Conservation (phyloP, 1,140 invertebrate species). For the Papilio polyxenes region DNA sequence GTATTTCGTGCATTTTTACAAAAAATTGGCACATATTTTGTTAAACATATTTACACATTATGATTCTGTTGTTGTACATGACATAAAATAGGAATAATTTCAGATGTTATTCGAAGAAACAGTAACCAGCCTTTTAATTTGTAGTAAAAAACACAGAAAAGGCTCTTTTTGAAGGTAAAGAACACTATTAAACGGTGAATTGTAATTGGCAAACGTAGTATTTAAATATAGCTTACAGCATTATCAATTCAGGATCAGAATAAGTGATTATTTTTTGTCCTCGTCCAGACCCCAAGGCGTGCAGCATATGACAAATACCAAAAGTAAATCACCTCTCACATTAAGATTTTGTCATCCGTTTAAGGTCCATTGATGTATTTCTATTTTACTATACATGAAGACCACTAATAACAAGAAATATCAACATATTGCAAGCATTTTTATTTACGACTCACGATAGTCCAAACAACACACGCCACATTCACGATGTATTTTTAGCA, state of each 20-base stretch:
- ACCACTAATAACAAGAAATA: slow-evolving; percentile 66
- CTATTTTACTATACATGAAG: slow-evolving; percentile 63
- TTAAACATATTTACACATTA: background rate
- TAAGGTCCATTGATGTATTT: slow-evolving; percentile 53
- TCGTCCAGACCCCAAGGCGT: slow-evolving; percentile 79
- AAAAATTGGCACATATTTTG: slow-evolving; percentile 6
- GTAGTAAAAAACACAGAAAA: slow-evolving; percentile 1
- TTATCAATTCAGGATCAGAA: slow-evolving; percentile 78
- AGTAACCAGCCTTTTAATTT: background rate
- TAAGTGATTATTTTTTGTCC: slow-evolving; percentile 80
- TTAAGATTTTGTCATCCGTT: slow-evolving; percentile 57
- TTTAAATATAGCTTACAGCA: slow-evolving; percentile 74
- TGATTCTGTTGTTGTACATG: background rate
- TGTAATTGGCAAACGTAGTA: slow-evolving; percentile 43
- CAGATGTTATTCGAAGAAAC: slow-evolving; percentile 22
- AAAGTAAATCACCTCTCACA: slow-evolving; percentile 62
- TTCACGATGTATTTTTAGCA: slow-evolving; percentile 78
- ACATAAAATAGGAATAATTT: background rate
- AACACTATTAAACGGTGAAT: background rate
- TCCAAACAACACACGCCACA: slow-evolving; percentile 82
- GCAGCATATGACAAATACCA: slow-evolving; percentile 79
- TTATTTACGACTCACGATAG: slow-evolving; percentile 80
- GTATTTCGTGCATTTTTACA: slow-evolving; percentile 22
- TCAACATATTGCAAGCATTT: slow-evolving; percentile 70
- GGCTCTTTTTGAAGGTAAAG: background rate